Evolutionary conservation across 2,113 vertebrate genomes (phyloP), one percentile per base, ranked within the genome.

Genomic region (Osmerus eperlanus): DNA sequence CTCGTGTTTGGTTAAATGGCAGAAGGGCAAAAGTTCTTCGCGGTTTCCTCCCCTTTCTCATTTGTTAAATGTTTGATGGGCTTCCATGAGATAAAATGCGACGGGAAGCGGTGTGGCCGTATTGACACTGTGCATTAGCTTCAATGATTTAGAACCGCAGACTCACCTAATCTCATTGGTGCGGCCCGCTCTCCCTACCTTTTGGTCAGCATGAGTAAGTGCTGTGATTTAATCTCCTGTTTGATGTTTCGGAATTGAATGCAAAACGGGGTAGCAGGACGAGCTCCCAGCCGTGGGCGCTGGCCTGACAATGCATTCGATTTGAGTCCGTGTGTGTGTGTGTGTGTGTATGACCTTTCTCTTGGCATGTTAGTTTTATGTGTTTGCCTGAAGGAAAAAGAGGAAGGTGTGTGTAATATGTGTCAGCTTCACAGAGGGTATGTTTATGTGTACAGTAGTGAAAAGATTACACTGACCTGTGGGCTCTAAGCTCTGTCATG

Each of bases 141-240:
- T 74, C 67, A 82, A 78, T 71, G 76, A 71, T 70, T 76, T 76
- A 75, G 71, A 76, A 76, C 67, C 63, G 36, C 59, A 72, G 59
- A 70, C 71, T 65, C 68, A 65, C 63, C 60, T 82, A 67, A 79
- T 79, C 76, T 74, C 56, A 68, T 82, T 82, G 74, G 62, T 55
- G 52, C 65, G 76, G 60, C 73, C 71, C 61, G 71, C 77, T 36
- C 41, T 63, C 52, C 70, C 76, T 69, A 69, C 64, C 55, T 79
- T 75, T 55, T 67, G 61, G 73, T 47, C 73, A 70, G 67, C 51
- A 19, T 65, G 72, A 71, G 68, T 70, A 74, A 78, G 72, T 74
- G 72, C 56, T 60, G 36, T 82, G 74, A 82, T 82, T 82, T 79
- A 77, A 82, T 82, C 75, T 61, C 41, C 58, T 54, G 55, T 77